Evolutionary conservation across 23 tunicate species (phyloP).

Genomic region (Aplidium turbinatum): DNA sequence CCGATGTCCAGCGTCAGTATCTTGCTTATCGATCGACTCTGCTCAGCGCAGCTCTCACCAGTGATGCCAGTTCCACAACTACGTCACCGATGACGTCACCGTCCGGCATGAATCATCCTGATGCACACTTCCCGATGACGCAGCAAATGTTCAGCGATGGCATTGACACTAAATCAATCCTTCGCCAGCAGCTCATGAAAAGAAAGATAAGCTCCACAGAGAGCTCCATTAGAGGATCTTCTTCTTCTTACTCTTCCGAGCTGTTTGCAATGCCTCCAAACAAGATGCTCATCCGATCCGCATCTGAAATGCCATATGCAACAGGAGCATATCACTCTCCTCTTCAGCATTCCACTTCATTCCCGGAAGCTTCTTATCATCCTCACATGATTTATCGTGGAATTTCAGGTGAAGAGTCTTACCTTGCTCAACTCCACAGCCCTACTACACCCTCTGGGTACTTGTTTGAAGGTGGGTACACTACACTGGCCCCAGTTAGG

Average conservation of each 20-base stretch:
- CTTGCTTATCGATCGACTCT: conserved; percentile 85
- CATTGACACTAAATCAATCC: conserved; percentile 72
- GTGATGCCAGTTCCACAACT: conserved; percentile 68
- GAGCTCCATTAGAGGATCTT: conserved; percentile 14
- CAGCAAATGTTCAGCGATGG: conserved; percentile 44
- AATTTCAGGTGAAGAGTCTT: conserved; percentile 49
- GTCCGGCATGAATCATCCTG: conserved; percentile 37
- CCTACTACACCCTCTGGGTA: conserved; percentile 47
- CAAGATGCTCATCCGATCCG: conserved; percentile 72
- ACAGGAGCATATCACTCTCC: conserved; percentile 61
- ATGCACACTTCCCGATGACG: conserved; percentile 41
- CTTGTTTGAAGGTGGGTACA: conserved; percentile 84
- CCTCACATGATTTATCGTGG: conserved; percentile 57
- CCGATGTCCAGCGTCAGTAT: conserved; percentile 81
- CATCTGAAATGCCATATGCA: conserved; percentile 77
- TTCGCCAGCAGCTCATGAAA: conserved; percentile 81
- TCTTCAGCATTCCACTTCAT: conserved; percentile 69
- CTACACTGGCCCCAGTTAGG: conserved; percentile 73
- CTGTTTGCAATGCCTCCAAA: conserved; percentile 73
- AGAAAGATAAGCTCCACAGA: conserved; percentile 80
- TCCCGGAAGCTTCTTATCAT: conserved; percentile 68
- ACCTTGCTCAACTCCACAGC: conserved; percentile 67
- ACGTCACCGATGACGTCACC: conserved; percentile 85
- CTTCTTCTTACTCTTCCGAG: conserved; percentile 52
- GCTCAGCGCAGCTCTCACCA: conserved; percentile 74